Base-by-base conservation (phyloP, 1,140 invertebrate species). In the Batillaria attramentaria region DNA sequence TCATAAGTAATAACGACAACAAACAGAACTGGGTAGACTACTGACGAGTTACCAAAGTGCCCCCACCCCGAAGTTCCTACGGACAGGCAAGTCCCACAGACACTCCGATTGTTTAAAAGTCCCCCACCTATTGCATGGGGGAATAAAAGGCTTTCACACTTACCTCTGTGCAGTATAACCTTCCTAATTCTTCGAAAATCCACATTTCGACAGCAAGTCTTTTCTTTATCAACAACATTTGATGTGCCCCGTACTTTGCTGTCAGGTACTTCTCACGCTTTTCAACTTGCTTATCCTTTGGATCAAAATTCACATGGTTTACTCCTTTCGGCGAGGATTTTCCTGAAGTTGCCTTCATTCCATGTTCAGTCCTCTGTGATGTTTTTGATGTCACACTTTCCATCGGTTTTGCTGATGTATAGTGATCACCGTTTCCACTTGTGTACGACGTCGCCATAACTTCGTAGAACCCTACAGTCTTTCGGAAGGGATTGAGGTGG, bases 181-280 rank as follows among this genome's bases (percentile, higher is more conserved):
- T 95, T 90, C 97, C 96, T 78, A 99, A 93, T 91, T 98, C 95
- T 88, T 98, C 97, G 91, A 97, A 98, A 60, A 99, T 94, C 97
- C 97, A 98, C 95, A 98, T 98, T 92, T 99, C 97, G 16, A 98
- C 97, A 18, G 95, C 95, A 77, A 98, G 92, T 88, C 97, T 93
- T 92, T 98, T 98, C 83, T 97, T 94, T 86, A 99, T 99, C 80
- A 98, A 94, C 86, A 95, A 96, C 97, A 98, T 99, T 92, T 98
- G 97, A 92, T 98, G 97, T 81, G 95, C 95, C 76, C 97, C 97
- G 88, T 98, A 99, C 91, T 98, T 98, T 80, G 97, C 97, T 43
- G 97, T 98, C 79, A 98, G 94, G 91, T 98, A 98, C 83, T 92
- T 92, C 78, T 92, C 89, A 91, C 98, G 97, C 91, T 98, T 96